phyloP scores from a whole-genome alignment of 2,113 vertebrate genomes.

The Dasyornis broadbenti region DNA sequence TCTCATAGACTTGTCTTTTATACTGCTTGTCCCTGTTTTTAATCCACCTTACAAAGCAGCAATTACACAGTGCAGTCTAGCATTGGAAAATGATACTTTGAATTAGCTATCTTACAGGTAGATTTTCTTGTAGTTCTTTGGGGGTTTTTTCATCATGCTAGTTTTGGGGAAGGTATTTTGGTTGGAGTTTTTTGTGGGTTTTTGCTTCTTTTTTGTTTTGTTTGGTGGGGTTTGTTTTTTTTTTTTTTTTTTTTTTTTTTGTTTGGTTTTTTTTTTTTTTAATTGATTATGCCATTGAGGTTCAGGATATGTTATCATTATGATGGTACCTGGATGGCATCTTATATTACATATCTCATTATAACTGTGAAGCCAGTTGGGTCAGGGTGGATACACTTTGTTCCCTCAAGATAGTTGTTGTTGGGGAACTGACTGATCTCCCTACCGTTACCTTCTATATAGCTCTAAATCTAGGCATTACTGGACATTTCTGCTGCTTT shows the following conservation, averaged over 20 bases:
- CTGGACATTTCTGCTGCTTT: background rate
- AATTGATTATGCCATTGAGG: background rate
- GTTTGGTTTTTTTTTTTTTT: background rate
- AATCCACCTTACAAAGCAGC: background rate
- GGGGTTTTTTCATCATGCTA: background rate
- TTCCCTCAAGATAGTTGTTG: background rate
- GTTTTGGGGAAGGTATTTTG: background rate
- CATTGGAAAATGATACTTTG: background rate
- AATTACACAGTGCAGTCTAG: background rate
- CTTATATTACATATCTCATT: background rate
- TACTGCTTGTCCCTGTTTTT: background rate
- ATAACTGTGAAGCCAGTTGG: background rate
- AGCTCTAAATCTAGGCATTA: background rate
- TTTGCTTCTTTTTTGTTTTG: background rate
- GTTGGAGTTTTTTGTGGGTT: background rate
- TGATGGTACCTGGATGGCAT: background rate
- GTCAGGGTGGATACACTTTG: background rate
- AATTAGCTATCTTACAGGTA: background rate
- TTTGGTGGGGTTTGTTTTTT: background rate
- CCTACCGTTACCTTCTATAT: background rate
- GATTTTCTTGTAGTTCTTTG: background rate
- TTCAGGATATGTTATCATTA: background rate
- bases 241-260: no score
- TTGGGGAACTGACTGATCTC: background rate
- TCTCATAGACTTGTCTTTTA: background rate